Evolutionary conservation across 2,113 vertebrate genomes (phyloP).

Genomic region (Gyps fulvus): DNA sequence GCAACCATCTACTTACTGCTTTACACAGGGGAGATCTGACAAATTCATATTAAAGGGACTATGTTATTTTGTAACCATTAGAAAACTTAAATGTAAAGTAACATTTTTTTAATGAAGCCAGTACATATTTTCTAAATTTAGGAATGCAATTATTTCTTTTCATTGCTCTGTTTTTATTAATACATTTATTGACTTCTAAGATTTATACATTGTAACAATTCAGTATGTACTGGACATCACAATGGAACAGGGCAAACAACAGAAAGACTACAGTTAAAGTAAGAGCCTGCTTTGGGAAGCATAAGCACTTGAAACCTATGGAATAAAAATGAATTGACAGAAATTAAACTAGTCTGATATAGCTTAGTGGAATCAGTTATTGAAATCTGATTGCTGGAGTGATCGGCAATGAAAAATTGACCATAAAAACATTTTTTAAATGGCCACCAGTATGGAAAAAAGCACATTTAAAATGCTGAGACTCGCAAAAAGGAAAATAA

Average conservation of each 20-base stretch:
- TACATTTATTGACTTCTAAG: not conserved
- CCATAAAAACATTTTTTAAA: not conserved
- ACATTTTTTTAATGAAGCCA: not conserved
- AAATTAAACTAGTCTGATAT: conserved; percentile 23
- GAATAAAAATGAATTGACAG: not conserved
- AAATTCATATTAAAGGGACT: not conserved
- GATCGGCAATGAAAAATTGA: not conserved
- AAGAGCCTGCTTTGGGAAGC: not conserved
- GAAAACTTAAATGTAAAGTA: not conserved
- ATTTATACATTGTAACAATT: not conserved
- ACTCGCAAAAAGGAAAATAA: not conserved
- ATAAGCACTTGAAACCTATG: not conserved
- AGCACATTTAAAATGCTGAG: not conserved
- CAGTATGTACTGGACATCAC: not conserved
- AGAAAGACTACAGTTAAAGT: not conserved
- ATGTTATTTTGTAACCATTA: not conserved
- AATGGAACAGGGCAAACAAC: not conserved
- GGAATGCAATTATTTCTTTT: not conserved
- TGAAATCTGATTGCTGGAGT: not conserved
- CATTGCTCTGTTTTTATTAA: not conserved
- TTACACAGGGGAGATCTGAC: not conserved
- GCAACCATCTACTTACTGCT: not conserved
- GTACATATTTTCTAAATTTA: not conserved
- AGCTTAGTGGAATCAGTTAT: not conserved
- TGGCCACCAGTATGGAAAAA: fast-evolving